phyloP scores from a whole-genome alignment of 1,140 invertebrate species.

The Kradibia gibbosae region DNA sequence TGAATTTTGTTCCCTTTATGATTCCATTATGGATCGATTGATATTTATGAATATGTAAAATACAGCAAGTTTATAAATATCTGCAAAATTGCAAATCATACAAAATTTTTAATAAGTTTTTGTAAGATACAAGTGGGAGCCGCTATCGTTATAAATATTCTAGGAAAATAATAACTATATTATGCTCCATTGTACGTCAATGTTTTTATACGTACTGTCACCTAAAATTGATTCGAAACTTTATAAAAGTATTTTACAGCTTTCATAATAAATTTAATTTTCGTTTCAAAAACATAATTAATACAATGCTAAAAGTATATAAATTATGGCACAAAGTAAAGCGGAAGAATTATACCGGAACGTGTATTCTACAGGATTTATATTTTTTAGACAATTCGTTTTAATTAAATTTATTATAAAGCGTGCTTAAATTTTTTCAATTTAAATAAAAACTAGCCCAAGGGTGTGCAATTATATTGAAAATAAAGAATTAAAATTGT shows the following conservation, averaged over 20 bases:
- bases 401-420: conserved; percentile 7
- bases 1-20: background rate
- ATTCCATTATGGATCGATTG: background rate
- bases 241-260: background rate
- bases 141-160: background rate
- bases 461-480: conserved; percentile 1
- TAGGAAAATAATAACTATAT: background rate
- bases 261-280: background rate
- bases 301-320: background rate
- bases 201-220: background rate
- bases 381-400: background rate
- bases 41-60: background rate
- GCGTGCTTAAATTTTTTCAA: background rate
- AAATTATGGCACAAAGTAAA: background rate
- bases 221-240: background rate
- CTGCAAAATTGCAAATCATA: background rate
- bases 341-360: no score
- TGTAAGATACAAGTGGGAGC: background rate
- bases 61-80: background rate
- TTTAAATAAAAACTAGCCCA: background rate
- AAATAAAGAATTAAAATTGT: conserved; percentile 9
- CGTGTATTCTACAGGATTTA: no score
- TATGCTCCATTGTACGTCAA: background rate
- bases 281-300: background rate
- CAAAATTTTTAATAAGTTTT: background rate